Evolutionary conservation across 2,888 invertebrate species (phyloP).

Genomic region (Eupeodes latifasciatus): DNA sequence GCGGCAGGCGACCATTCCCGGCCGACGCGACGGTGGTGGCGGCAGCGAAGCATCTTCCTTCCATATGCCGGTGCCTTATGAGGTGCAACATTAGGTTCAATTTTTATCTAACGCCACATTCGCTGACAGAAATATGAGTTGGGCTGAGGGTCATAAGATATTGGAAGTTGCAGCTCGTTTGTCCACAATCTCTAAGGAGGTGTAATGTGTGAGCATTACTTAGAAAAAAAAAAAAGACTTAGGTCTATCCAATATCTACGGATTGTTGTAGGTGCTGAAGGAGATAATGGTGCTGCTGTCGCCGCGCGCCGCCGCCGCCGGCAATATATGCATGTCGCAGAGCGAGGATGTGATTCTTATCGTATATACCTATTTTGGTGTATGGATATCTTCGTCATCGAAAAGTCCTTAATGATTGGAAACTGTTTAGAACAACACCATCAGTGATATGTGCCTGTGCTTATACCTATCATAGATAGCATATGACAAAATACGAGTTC

Average conservation of each 20-base stretch:
- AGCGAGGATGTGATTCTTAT: slow-evolving; percentile 67
- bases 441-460: neutral
- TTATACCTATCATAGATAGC: neutral
- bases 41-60: neutral
- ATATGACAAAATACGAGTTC: neutral
- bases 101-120: slow-evolving; percentile 73
- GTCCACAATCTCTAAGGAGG: slow-evolving; percentile 46
- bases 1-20: neutral
- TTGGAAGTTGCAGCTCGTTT: slow-evolving; percentile 38
- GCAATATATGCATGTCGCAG: slow-evolving; percentile 30
- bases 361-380: slow-evolving; percentile 52
- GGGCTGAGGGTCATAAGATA: slow-evolving; percentile 57
- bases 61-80: slow-evolving; percentile 51
- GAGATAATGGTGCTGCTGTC: slow-evolving; percentile 52
- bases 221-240: slow-evolving; percentile 10
- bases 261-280: slow-evolving; percentile 58
- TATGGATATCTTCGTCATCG: slow-evolving; percentile 43
- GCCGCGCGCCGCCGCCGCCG: slow-evolving; percentile 47
- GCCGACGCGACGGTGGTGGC: neutral
- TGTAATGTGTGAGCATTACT: slow-evolving; percentile 68
- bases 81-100: slow-evolving; percentile 68
- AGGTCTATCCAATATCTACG: neutral
- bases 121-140: slow-evolving; percentile 70
- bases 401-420: slow-evolving; percentile 59
- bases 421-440: slow-evolving; percentile 20